A percentile compares a stretch with the other conserved stretches of the same genome.
These are phyloP conservation scores for Laspeyria flexula DNA, from an alignment of 2,888 invertebrate species.

Conservation along the genomic window DNA sequence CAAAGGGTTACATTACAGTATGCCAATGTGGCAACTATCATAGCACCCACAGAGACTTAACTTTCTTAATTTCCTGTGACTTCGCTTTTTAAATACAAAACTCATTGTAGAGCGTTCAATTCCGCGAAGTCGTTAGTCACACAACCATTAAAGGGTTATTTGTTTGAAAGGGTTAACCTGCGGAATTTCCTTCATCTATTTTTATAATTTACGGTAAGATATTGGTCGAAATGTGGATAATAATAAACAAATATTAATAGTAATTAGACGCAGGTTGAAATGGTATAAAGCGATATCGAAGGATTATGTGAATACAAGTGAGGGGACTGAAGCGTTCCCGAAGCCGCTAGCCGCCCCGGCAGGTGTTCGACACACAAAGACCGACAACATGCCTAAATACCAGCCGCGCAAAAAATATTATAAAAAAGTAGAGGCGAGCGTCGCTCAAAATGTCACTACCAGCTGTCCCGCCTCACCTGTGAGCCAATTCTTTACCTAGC, in stretches of 20 bases:
- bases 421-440: constrained; percentile 54
- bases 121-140: constrained; percentile 7
- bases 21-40: constrained; percentile 22
- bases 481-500: constrained; percentile 41
- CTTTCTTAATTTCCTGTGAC: constrained; percentile 56
- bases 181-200: too few relatives aligned
- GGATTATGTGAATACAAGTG: constrained; percentile 54
- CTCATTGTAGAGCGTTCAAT: not conserved
- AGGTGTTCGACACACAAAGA: constrained; percentile 76
- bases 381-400: constrained; percentile 54
- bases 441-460: constrained; percentile 74
- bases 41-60: constrained; percentile 43
- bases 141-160: constrained; percentile 13
- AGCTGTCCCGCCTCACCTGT: constrained; percentile 71
- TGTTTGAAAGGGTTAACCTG: constrained; percentile 2
- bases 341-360: constrained; percentile 58
- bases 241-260: constrained; percentile 25
- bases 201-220: too few relatives aligned
- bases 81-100: constrained; percentile 23
- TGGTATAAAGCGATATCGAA: constrained; percentile 43
- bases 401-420: constrained; percentile 64
- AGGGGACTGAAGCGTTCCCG: constrained; percentile 51
- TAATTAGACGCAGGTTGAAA: constrained; percentile 53
- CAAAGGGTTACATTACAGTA: constrained; percentile 32
- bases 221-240: too few relatives aligned